These are phyloP conservation scores for Oplegnathus fasciatus DNA, from an alignment of 2,113 vertebrate genomes.

Conservation along the genomic window DNA sequence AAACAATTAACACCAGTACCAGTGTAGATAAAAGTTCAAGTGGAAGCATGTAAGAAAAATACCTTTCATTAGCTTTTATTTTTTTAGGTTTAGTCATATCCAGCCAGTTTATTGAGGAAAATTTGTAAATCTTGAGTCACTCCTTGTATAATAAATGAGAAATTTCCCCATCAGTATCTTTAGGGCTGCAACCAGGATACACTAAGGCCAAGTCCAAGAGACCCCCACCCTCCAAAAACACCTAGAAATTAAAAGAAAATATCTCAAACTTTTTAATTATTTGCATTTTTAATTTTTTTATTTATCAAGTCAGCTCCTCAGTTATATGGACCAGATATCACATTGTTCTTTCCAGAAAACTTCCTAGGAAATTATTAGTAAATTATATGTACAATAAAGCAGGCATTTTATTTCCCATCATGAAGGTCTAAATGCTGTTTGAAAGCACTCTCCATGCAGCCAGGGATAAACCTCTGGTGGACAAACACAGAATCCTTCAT, in stretches of 20 bases:
- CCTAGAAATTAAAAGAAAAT: not conserved
- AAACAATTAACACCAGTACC: not conserved
- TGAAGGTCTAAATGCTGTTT: not conserved
- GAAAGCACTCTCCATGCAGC: not conserved
- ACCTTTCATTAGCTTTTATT: not conserved
- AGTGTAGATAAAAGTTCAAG: not conserved
- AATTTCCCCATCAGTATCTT: not conserved
- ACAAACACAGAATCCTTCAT: not conserved
- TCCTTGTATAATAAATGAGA: not conserved
- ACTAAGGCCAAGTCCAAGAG: not conserved
- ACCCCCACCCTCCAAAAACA: not conserved
- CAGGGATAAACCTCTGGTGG: not conserved
- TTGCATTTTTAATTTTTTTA: not conserved
- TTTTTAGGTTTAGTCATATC: not conserved
- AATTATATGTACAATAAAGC: not conserved
- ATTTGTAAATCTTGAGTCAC: not conserved
- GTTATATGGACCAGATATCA: not conserved
- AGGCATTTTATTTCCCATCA: not conserved
- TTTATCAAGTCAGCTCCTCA: too few species aligned
- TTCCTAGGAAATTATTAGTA: too few species aligned
- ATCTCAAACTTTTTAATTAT: too few species aligned
- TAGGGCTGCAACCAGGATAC: not conserved
- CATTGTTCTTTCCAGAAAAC: not conserved
- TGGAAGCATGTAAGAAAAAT: not conserved
- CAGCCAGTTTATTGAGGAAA: not conserved